A percentile compares a stretch with the other conserved stretches of the same genome.
These are phyloP conservation scores for Automeris io DNA, from an alignment of 2,888 invertebrate species.

Conservation along the genomic window DNA sequence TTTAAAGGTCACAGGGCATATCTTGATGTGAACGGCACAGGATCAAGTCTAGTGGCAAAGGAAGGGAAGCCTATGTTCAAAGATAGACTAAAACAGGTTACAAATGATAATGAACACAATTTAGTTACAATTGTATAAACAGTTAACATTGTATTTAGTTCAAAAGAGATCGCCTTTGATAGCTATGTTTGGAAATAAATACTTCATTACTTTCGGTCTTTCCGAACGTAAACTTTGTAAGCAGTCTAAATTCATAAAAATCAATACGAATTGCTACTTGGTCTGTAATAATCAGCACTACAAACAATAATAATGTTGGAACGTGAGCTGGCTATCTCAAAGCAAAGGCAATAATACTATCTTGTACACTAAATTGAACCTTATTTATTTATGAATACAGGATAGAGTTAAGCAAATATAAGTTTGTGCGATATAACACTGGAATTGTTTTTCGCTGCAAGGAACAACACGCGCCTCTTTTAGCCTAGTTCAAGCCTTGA, in stretches of 20 bases:
- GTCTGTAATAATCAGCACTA: constrained; percentile 54
- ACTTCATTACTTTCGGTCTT: no score
- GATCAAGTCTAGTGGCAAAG: no score
- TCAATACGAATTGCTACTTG: constrained; percentile 32
- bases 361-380: constrained; percentile 15
- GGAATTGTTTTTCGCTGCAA: constrained; percentile 54
- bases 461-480: constrained; percentile 52
- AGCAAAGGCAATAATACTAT: constrained; percentile 12
- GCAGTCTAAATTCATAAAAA: constrained; percentile 19
- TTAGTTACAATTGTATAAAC: no score
- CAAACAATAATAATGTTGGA: constrained; percentile 53
- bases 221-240: no score
- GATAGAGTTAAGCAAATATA: constrained; percentile 13
- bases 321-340: constrained; percentile 47
- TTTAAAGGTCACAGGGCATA: no score
- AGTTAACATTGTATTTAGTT: no score
- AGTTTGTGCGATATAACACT: constrained; percentile 32
- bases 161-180: no score
- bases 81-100: no score
- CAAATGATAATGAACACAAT: no score
- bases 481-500: constrained; percentile 35
- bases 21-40: no score
- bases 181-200: no score
- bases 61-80: no score
- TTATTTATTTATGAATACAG: constrained; percentile 13